Conservation (phyloP, 2,797 vertebrate genomes). For the Takifugu rubripes region DNA sequence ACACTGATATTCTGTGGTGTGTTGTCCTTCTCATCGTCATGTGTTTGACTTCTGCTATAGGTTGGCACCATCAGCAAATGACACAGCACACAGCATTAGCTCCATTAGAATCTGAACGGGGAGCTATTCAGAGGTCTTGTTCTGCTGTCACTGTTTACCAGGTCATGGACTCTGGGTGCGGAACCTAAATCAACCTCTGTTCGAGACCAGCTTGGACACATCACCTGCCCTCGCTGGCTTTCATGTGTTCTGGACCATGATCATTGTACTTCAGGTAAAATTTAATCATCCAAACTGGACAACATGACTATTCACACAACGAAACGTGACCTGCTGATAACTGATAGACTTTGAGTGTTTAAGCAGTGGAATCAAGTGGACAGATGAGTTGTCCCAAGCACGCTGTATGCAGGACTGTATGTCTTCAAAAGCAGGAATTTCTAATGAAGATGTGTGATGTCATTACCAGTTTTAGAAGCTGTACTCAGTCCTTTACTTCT, state of each 20-base stretch:
- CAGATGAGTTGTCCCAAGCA: too few species aligned
- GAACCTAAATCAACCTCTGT: conserved; percentile 71
- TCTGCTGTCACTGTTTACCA: conserved; percentile 42
- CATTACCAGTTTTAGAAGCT: not conserved
- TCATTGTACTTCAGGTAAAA: conserved; percentile 93
- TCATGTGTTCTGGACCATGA: conserved; percentile 96
- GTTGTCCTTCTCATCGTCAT: conserved; percentile 86
- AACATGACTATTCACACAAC: too few species aligned
- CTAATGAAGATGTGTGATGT: not conserved
- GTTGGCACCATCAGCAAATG: conserved; percentile 60
- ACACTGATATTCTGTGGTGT: conserved; percentile 89
- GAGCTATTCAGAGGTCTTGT: not conserved
- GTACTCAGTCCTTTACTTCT: not conserved
- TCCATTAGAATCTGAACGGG: not conserved
- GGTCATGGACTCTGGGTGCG: conserved; percentile 89
- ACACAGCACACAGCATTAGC: not conserved
- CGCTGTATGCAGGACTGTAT: not conserved
- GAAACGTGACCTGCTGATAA: too few species aligned
- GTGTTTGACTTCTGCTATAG: conserved; percentile 84
- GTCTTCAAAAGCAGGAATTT: not conserved
- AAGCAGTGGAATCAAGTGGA: too few species aligned
- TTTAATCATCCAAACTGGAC: too few species aligned
- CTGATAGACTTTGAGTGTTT: too few species aligned
- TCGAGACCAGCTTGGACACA: conserved; percentile 69
- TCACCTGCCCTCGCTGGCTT: conserved; percentile 82